Conservation (phyloP, 2,888 invertebrate species). For the Athripsodes cinereus region DNA sequence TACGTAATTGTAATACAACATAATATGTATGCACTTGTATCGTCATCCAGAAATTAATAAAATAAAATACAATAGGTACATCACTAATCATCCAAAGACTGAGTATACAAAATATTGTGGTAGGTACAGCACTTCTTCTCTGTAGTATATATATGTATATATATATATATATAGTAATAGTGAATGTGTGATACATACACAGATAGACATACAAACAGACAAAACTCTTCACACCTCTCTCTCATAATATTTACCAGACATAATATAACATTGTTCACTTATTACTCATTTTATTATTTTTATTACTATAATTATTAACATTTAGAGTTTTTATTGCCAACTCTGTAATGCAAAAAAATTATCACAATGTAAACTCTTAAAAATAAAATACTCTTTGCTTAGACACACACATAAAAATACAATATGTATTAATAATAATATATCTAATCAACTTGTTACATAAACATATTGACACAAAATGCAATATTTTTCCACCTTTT, state of each 20-base stretch:
- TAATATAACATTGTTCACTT: not conserved
- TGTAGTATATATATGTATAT: not conserved
- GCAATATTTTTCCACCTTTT: no score
- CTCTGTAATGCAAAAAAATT: conserved; percentile 26
- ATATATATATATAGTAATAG: not conserved
- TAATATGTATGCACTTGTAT: not conserved
- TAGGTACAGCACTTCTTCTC: not conserved
- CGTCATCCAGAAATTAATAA: no score
- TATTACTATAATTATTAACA: not conserved
- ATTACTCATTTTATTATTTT: not conserved
- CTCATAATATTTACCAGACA: not conserved
- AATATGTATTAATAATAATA: no score
- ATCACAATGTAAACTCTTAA: conserved; percentile 28
- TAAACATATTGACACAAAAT: no score
- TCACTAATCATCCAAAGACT: not conserved
- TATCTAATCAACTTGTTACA: no score
- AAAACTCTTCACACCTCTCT: no score
- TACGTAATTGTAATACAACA: not conserved
- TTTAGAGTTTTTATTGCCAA: conserved; percentile 9
- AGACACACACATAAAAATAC: not conserved
- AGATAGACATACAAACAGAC: no score
- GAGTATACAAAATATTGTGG: not conserved
- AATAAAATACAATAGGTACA: not conserved
- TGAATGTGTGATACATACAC: no score
- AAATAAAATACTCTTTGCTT: conserved; percentile 16